A percentile compares a stretch with the other conserved stretches of the same genome.
These are phyloP conservation scores for Punctoribates punctum DNA, from an alignment of 2,888 invertebrate species.

Conservation along the genomic window DNA sequence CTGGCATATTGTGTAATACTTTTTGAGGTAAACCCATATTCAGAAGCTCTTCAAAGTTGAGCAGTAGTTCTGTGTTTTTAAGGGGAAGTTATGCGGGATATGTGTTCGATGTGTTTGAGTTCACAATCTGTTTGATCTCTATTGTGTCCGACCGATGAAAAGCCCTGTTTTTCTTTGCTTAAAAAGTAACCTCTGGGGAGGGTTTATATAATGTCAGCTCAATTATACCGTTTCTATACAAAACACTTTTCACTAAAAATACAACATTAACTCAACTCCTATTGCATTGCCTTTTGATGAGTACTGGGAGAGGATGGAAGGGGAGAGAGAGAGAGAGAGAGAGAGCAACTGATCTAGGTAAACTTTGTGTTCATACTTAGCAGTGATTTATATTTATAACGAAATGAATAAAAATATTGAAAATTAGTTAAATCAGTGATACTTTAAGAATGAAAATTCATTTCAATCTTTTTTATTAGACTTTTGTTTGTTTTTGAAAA, in stretches of 20 bases:
- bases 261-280: constrained; percentile 21
- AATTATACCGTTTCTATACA: constrained; percentile 11
- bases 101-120: neutral
- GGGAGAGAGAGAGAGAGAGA: no score
- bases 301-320: neutral
- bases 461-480: no score
- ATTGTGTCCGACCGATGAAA: constrained; percentile 23
- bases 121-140: constrained; percentile 23
- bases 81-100: constrained; percentile 21
- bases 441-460: no score
- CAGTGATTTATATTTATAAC: no score
- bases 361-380: neutral
- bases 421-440: no score
- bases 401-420: no score
- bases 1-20: neutral
- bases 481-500: no score
- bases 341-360: no score
- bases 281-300: neutral
- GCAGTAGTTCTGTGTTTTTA: neutral
- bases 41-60: neutral
- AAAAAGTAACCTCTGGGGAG: constrained; percentile 17
- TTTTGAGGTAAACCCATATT: neutral
- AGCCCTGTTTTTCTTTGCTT: constrained; percentile 22
- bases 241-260: neutral
- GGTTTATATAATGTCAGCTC: constrained; percentile 14